phyloP scores from a whole-genome alignment of 1,140 invertebrate genomes.

The Trichonephila clavipes region DNA sequence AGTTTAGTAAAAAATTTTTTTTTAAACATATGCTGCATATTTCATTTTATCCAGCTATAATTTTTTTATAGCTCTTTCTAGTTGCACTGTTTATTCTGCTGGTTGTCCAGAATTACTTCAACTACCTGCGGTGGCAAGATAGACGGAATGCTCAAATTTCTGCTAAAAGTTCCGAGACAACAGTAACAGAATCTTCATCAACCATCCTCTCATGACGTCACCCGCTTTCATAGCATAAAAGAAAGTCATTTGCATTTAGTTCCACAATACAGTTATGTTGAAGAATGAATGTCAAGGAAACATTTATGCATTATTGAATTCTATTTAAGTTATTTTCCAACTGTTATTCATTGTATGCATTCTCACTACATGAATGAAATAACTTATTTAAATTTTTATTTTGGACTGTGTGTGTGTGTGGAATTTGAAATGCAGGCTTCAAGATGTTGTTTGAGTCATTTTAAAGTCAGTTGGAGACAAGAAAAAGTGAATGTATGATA shows the following conservation, averaged over 20 bases:
- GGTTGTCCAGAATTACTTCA: constrained; percentile 31
- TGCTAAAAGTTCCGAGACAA: constrained; percentile 21
- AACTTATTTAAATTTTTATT: no score
- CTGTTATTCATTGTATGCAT: no score
- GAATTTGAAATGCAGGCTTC: no score
- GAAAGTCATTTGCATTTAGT: not conserved
- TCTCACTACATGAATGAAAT: no score
- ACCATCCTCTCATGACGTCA: constrained; percentile 48
- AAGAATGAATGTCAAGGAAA: not conserved
- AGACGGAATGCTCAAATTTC: not conserved
- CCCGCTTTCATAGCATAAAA: not conserved
- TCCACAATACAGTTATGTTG: not conserved
- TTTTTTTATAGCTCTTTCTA: constrained; percentile 45
- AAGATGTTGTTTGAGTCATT: no score
- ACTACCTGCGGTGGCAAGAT: constrained; percentile 39
- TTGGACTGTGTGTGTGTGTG: no score
- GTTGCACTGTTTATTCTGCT: constrained; percentile 15
- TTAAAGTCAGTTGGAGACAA: no score
- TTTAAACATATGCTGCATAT: no score
- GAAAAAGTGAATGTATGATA: no score
- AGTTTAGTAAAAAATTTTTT: no score
- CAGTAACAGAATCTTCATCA: constrained; percentile 67
- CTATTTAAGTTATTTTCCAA: no score
- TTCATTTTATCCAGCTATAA: not conserved
- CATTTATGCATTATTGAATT: not conserved